Evolutionary conservation across 2,888 invertebrate genomes (phyloP).

Genomic region (Eupithecia abbreviata): DNA sequence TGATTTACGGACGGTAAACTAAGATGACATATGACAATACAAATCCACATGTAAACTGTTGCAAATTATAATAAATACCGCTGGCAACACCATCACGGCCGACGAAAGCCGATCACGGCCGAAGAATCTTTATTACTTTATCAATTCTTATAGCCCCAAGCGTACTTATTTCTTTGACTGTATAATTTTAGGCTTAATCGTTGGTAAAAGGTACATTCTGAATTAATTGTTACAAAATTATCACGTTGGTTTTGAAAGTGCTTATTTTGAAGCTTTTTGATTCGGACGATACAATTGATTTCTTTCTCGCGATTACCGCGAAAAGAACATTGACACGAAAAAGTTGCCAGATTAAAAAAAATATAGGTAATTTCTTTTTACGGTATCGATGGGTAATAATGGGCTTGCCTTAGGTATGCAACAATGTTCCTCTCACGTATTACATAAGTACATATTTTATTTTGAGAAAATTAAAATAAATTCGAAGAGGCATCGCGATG

Average conservation of each 20-base stretch:
- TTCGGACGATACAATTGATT: constrained; percentile 10
- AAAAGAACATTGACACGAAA: neutral
- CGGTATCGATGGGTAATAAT: neutral
- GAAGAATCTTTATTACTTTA: constrained; percentile 49
- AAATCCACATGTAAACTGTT: neutral
- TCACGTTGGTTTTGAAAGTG: constrained; percentile 22
- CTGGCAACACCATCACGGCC: constrained; percentile 16
- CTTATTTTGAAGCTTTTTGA: neutral
- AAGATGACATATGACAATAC: neutral
- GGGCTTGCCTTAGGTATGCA: neutral
- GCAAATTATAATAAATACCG: neutral
- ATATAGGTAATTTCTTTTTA: neutral
- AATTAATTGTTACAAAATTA: constrained; percentile 28
- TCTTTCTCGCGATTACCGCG: neutral
- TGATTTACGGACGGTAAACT: neutral
- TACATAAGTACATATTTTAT: neutral
- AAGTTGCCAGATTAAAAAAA: neutral
- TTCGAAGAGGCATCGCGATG: constrained; percentile 34
- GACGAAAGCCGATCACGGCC: constrained; percentile 38
- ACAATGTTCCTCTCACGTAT: neutral
- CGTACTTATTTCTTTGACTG: constrained; percentile 34
- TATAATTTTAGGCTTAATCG: constrained; percentile 40
- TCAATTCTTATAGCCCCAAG: constrained; percentile 40
- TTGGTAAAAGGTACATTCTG: constrained; percentile 33
- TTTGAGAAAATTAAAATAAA: constrained; percentile 22